These are phyloP conservation scores for Conistra vaccinii DNA, from an alignment of 2,888 invertebrate species.

Conservation along the genomic window DNA sequence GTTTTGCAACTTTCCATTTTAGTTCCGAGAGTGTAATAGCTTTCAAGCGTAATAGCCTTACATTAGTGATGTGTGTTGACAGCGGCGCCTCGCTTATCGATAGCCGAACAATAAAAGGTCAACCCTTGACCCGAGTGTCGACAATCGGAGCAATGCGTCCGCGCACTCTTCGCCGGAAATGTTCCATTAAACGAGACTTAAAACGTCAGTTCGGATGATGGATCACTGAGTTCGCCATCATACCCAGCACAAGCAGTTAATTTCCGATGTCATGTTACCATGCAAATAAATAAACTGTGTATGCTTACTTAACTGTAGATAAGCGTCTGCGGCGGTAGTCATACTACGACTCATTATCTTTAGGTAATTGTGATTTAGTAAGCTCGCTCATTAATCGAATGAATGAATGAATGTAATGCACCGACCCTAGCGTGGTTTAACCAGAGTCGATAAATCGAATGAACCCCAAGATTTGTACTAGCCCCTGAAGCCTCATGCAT, in stretches of 20 bases:
- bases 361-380: conserved; percentile 43
- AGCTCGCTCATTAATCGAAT: conserved; percentile 18
- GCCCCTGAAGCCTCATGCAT: too few relatives aligned
- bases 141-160: conserved; percentile 76
- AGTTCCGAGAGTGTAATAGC: conserved; percentile 52
- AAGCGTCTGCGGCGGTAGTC: conserved; percentile 42
- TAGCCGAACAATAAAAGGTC: conserved; percentile 80
- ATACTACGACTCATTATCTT: conserved; percentile 52
- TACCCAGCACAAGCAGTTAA: conserved; percentile 67
- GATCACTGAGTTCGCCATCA: conserved; percentile 71
- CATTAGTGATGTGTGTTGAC: conserved; percentile 69
- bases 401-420: too few relatives aligned
- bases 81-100: conserved; percentile 81
- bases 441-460: too few relatives aligned
- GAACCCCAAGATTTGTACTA: too few relatives aligned
- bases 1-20: conserved; percentile 62
- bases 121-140: conserved; percentile 77
- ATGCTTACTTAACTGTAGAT: conserved; percentile 46
- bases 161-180: conserved; percentile 77
- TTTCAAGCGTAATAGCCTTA: conserved; percentile 51
- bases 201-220: conserved; percentile 74
- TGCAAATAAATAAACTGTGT: conserved; percentile 65
- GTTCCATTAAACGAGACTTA: conserved; percentile 77
- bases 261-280: conserved; percentile 69
- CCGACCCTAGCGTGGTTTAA: too few relatives aligned